A percentile compares a stretch with the other conserved stretches of the same genome.
phyloP scores from a whole-genome alignment of 2,888 invertebrate genomes.

The Chrysotoxum bicinctum region DNA sequence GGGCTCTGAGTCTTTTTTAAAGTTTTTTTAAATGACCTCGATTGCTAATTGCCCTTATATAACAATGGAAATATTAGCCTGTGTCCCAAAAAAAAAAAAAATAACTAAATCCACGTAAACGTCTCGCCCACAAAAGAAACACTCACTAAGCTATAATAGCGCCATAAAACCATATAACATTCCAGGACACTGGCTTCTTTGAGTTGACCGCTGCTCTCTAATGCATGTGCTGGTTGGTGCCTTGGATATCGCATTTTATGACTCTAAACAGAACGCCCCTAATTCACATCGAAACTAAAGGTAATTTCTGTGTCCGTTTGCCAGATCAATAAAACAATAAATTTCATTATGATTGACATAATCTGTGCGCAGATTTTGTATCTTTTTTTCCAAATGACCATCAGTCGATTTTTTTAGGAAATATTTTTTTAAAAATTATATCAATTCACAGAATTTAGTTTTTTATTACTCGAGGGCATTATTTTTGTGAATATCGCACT shows the following conservation, averaged over 20 bases:
- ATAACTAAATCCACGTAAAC: slow-evolving; percentile 22
- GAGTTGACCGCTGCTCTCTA: slow-evolving; percentile 51
- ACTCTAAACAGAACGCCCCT: slow-evolving; percentile 68
- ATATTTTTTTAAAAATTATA: slow-evolving; percentile 27
- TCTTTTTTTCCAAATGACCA: slow-evolving; percentile 58
- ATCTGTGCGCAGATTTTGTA: slow-evolving; percentile 49
- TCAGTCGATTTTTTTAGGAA: slow-evolving; percentile 35
- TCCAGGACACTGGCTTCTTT: slow-evolving; percentile 44
- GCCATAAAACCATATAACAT: slow-evolving; percentile 58
- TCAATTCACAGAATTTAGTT: slow-evolving; percentile 52
- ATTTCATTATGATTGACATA: slow-evolving; percentile 61
- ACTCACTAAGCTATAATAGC: slow-evolving; percentile 30
- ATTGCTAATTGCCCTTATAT: background rate
- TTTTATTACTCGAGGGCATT: slow-evolving; percentile 27
- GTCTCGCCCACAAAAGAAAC: slow-evolving; percentile 26
- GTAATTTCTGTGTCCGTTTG: slow-evolving; percentile 23
- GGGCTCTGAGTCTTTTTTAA: background rate
- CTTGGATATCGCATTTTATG: slow-evolving; percentile 37
- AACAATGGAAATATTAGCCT: background rate
- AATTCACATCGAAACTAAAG: slow-evolving; percentile 19
- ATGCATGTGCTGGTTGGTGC: background rate
- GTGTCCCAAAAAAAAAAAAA: background rate
- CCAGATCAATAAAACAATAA: slow-evolving; percentile 65
- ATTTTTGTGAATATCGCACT: slow-evolving; percentile 36
- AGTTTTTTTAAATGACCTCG: background rate